Evolutionary conservation across 2,113 vertebrate genomes (phyloP), one percentile per base, ranked within the genome.

Genomic region (Montifringilla adamsi): DNA sequence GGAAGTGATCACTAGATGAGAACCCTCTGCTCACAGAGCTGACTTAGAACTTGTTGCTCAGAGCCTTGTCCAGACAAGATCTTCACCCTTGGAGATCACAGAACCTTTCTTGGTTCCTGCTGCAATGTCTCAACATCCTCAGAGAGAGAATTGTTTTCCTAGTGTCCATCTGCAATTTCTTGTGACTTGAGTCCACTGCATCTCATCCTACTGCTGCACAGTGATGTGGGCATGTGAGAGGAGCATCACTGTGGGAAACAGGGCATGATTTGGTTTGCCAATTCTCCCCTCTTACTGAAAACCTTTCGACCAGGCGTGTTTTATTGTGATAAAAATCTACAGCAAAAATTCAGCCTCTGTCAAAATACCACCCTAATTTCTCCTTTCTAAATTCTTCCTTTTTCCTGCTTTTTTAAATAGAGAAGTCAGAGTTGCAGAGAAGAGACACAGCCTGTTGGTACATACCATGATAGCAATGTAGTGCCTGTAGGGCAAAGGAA

Each of bases 401-500:
- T n/a, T 35, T 55, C 31, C 18, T 27, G 37, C 12, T 62, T 26
- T 49, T 39, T 13, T 2, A 17, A 53, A 19, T 13, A 21, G 11
- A 39, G 4, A 35, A 87, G 24, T 31, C 21, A 33, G 73, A 10
- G 33, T 14, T 10, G 4, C 18, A 76, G 60, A 76, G 33, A 21
- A 66, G 72, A 59, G 4, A 10, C 0, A 26, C 0, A 37, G 39
- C 28, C 20, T 74, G n/a, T 2, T 16, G n/a, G 46, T 44, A 94
- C 98, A 15, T 87, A 98, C 98, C 98, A 99, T 98, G 70, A 99
- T 98, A 46, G 98, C 98, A 35, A 99, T 98, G 96, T 98, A 99
- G 97, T 99, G 98, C 93, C 98, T 97, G 68, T 98, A 97, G 47
- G 98, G 98, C 47, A 98, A 95, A 80, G 98, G 98, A 64, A 98